Percentiles rank a stretch among this genome's conserved stretches.
These are phyloP conservation scores for Lamprologus sp. DNA, from an alignment of 2,113 vertebrate genomes.

Conservation along the genomic window DNA sequence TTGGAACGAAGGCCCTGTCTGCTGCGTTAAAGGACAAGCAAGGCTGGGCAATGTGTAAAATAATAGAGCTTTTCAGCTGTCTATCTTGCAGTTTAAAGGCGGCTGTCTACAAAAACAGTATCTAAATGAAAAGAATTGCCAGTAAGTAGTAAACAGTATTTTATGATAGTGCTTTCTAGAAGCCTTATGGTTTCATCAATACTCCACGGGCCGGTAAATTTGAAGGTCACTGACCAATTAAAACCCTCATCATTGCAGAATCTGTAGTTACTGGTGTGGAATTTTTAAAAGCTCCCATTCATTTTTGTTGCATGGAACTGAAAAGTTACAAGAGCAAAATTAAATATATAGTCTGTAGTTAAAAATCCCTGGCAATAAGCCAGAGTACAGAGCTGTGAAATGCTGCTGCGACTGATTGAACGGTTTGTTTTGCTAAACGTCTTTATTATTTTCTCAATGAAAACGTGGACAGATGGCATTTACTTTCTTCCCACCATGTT, in stretches of 20 bases:
- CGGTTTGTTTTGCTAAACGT: background rate
- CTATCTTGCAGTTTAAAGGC: background rate
- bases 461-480: constrained; percentile 43
- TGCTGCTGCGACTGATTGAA: constrained; percentile 8
- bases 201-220: constrained; percentile 7
- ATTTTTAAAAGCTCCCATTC: background rate
- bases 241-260: background rate
- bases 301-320: background rate
- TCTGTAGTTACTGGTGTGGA: background rate
- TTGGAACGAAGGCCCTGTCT: background rate
- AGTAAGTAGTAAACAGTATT: background rate
- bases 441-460: constrained; percentile 19
- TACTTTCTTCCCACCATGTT: constrained; percentile 24
- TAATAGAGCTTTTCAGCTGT: background rate
- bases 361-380: constrained; percentile 3
- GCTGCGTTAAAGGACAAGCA: background rate
- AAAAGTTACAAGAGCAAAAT: background rate
- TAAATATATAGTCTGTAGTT: constrained; percentile 7
- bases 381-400: background rate
- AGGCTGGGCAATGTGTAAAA: background rate
- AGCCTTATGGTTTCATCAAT: constrained; percentile 29
- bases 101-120: background rate
- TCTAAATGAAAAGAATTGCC: background rate
- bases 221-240: constrained; percentile 40
- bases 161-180: background rate